Evolutionary conservation across 2,113 vertebrate species (phyloP).

Genomic region (Neogobius melanostomus): DNA sequence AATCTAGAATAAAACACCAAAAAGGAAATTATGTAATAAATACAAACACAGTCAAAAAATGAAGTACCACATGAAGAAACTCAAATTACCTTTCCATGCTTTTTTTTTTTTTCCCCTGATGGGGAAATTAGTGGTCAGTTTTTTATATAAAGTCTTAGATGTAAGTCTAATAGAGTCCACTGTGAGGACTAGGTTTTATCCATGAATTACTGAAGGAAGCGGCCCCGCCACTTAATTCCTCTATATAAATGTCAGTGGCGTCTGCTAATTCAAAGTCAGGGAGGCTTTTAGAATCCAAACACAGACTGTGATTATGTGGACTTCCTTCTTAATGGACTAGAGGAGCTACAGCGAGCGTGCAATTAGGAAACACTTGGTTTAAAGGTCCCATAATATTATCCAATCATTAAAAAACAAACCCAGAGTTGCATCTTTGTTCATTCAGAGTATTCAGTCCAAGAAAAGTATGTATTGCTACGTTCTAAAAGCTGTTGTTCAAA

Average conservation of each 20-base stretch:
- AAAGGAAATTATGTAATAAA: no score
- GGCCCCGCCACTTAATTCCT: not conserved
- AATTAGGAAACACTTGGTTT: not conserved
- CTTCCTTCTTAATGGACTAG: not conserved
- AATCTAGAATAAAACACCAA: no score
- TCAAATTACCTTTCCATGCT: not conserved
- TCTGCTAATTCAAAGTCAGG: not conserved
- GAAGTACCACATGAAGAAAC: no score
- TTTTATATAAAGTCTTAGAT: not conserved
- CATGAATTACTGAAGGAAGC: not conserved
- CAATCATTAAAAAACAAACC: no score
- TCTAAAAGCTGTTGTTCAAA: no score
- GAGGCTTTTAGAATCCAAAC: conserved; percentile 11
- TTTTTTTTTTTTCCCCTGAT: not conserved
- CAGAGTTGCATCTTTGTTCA: no score
- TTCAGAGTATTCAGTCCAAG: no score
- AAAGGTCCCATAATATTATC: no score
- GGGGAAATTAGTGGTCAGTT: not conserved
- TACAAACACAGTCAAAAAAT: no score
- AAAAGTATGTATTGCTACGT: no score
- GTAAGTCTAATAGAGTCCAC: not conserved
- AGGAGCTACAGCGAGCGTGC: no score
- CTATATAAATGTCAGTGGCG: not conserved
- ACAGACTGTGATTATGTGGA: not conserved
- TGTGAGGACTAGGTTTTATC: not conserved